A percentile compares a stretch with the other conserved stretches of the same genome.
Evolutionary conservation across 2,888 invertebrate genomes (phyloP).

Genomic region (Nowickia ferox): DNA sequence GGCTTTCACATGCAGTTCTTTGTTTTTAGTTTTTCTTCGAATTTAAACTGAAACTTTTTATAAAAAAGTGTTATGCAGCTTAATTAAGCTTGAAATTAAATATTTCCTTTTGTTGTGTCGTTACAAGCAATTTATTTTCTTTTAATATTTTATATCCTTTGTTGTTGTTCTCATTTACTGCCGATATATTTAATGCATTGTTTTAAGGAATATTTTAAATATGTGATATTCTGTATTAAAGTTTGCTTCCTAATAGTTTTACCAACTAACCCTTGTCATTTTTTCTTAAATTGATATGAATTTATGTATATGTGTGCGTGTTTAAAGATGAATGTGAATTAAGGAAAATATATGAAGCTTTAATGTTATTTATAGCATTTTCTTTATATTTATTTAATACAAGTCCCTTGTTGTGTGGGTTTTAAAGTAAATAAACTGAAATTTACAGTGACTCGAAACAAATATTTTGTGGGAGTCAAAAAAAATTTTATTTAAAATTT

Average conservation of each 20-base stretch:
- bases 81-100: too few species aligned
- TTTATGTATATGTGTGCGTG: slow-evolving; percentile 13
- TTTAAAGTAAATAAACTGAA: neutral
- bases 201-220: slow-evolving; percentile 49
- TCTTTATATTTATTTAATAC: neutral
- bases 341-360: slow-evolving; percentile 57
- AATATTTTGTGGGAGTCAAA: neutral
- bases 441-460: slow-evolving; percentile 14
- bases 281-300: slow-evolving; percentile 23
- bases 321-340: slow-evolving; percentile 13
- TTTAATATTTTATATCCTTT: slow-evolving; percentile 2
- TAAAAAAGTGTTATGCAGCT: too few species aligned
- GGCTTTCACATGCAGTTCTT: too few species aligned
- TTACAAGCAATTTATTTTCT: neutral
- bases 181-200: neutral
- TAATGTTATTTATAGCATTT: slow-evolving; percentile 60
- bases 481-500: neutral
- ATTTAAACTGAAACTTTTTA: too few species aligned
- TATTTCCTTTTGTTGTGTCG: too few species aligned
- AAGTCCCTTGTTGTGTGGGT: neutral
- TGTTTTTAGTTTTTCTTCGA: too few species aligned
- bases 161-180: neutral
- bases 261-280: slow-evolving; percentile 38
- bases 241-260: slow-evolving; percentile 33
- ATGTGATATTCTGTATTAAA: slow-evolving; percentile 16